Percentiles rank a stretch among this genome's conserved stretches.
Conservation (phyloP, 2,888 invertebrate species). For the Troides helena region DNA sequence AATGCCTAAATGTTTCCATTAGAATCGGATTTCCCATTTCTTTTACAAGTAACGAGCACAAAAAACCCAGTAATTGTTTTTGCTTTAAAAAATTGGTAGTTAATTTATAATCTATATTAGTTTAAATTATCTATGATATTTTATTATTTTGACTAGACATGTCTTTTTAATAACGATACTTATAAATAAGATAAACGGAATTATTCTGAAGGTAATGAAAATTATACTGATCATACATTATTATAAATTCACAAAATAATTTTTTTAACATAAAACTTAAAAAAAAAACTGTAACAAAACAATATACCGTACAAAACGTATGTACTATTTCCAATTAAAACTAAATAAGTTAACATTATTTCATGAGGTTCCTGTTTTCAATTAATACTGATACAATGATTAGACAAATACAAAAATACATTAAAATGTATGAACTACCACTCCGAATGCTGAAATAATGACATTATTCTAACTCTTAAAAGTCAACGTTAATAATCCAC, state of each 20-base stretch:
- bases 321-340: background rate
- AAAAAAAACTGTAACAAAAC: slow-evolving; percentile 2
- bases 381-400: slow-evolving; percentile 24
- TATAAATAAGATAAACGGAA: slow-evolving; percentile 11
- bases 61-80: background rate
- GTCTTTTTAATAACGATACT: slow-evolving; percentile 20
- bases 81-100: too few species aligned
- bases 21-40: too few species aligned
- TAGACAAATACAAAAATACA: background rate
- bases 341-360: background rate
- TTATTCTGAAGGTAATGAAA: background rate
- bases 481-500: too few species aligned
- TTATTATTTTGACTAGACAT: slow-evolving; percentile 49
- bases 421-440: slow-evolving; percentile 3
- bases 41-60: background rate
- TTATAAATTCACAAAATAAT: background rate
- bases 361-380: slow-evolving; percentile 18
- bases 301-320: background rate
- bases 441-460: background rate
- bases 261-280: background rate
- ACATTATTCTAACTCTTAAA: background rate
- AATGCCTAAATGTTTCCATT: too few species aligned
- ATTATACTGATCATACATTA: background rate
- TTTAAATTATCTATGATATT: slow-evolving; percentile 27
- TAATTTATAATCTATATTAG: background rate